These are phyloP conservation scores for Parus major DNA, from an alignment of 2,113 vertebrate species.

Conservation along the genomic window DNA sequence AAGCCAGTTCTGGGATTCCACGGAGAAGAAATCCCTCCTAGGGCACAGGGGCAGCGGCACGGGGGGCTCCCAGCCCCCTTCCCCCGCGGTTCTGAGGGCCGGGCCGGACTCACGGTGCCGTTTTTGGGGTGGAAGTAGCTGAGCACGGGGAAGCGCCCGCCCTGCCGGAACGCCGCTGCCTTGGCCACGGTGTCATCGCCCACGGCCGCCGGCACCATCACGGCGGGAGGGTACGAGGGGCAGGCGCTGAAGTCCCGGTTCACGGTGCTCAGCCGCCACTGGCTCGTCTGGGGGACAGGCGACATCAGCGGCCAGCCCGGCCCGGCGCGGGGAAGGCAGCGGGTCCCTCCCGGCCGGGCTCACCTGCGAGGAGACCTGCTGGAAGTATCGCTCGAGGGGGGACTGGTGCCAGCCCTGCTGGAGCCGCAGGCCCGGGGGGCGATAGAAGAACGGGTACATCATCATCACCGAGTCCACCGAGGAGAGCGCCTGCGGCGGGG, in stretches of 20 bases:
- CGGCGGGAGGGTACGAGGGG: slow-evolving; percentile 73
- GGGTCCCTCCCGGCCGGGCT: background rate
- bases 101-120: slow-evolving; percentile 66
- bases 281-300: slow-evolving; percentile 41
- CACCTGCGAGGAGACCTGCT: slow-evolving; percentile 73
- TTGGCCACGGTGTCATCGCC: slow-evolving; percentile 64
- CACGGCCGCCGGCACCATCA: slow-evolving; percentile 75
- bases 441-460: slow-evolving; percentile 89
- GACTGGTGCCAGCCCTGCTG: slow-evolving; percentile 76
- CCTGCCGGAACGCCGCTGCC: slow-evolving; percentile 81
- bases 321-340: fast-evolving
- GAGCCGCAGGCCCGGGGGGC: slow-evolving; percentile 73
- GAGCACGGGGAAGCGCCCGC: slow-evolving; percentile 82
- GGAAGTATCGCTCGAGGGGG: slow-evolving; percentile 68
- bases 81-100: fast-evolving
- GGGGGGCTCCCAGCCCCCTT: fast-evolving
- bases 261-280: slow-evolving; percentile 80
- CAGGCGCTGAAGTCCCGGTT: slow-evolving; percentile 80
- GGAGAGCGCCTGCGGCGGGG: slow-evolving; percentile 78
- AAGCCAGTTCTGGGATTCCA: fast-evolving
- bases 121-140: slow-evolving; percentile 81
- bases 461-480: slow-evolving; percentile 80
- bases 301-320: background rate
- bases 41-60: background rate
- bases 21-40: fast-evolving